Evolutionary conservation across 2,888 invertebrate genomes (phyloP).

Genomic region (Euplexia lucipara): DNA sequence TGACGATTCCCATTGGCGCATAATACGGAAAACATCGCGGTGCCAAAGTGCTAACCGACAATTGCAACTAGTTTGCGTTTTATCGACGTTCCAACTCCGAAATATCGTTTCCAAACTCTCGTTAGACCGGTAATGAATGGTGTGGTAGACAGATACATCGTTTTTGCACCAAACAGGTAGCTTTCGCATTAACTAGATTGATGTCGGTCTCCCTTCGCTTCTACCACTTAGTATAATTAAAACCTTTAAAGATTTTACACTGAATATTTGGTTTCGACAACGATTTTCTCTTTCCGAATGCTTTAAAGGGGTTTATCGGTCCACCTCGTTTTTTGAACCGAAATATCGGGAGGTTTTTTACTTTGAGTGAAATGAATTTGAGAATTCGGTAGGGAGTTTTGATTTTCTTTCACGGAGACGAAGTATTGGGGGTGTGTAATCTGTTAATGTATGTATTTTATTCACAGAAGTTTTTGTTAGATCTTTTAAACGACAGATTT

Average conservation of each 20-base stretch:
- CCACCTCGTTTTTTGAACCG: slow-evolving; percentile 45
- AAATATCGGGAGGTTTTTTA: slow-evolving; percentile 43
- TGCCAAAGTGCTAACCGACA: slow-evolving; percentile 72
- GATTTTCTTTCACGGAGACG: slow-evolving; percentile 38
- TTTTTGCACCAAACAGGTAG: slow-evolving; percentile 60
- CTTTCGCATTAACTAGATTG: slow-evolving; percentile 84
- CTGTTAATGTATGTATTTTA: slow-evolving; percentile 32
- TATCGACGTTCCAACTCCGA: slow-evolving; percentile 66
- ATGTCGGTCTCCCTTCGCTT: slow-evolving; percentile 72
- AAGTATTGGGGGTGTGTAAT: slow-evolving; percentile 28
- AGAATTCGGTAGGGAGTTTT: slow-evolving; percentile 41
- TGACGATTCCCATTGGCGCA: slow-evolving; percentile 61
- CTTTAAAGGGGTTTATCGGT: slow-evolving; percentile 71
- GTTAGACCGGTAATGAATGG: slow-evolving; percentile 75
- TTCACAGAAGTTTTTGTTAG: too few relatives aligned
- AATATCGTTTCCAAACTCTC: slow-evolving; percentile 64
- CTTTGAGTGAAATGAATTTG: slow-evolving; percentile 40
- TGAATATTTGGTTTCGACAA: slow-evolving; percentile 74
- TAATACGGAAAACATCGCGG: slow-evolving; percentile 56
- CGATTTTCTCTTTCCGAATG: slow-evolving; percentile 70
- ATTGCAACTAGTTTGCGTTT: slow-evolving; percentile 69
- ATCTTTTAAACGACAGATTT: too few relatives aligned
- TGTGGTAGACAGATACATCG: slow-evolving; percentile 70
- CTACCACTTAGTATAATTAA: slow-evolving; percentile 87
- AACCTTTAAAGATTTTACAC: slow-evolving; percentile 84